A percentile compares a stretch with the other conserved stretches of the same genome.
Evolutionary conservation across 2,888 invertebrate species (phyloP).

Genomic region (Brachyptera putata): DNA sequence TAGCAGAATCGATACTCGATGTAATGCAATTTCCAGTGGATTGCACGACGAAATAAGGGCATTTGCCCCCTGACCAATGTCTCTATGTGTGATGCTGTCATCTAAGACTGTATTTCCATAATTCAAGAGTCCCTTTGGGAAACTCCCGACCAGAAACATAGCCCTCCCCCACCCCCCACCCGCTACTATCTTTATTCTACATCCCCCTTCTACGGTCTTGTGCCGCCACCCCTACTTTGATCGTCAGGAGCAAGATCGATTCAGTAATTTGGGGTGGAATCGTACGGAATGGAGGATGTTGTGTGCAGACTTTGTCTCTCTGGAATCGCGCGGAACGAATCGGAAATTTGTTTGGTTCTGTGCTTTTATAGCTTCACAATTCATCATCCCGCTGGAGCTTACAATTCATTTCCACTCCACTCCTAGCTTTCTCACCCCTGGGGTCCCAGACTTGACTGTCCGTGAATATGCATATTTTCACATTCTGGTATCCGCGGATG

Average conservation of each 20-base stretch:
- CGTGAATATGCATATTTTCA: no score
- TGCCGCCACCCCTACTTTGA: constrained; percentile 20
- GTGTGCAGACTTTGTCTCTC: constrained; percentile 19
- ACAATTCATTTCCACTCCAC: not conserved
- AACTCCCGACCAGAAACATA: not conserved
- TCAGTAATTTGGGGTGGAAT: constrained; percentile 27
- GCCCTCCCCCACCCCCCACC: no score
- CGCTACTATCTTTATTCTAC: constrained; percentile 1
- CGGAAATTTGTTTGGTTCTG: constrained; percentile 25
- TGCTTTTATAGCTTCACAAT: constrained; percentile 8
- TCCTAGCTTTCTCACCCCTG: no score
- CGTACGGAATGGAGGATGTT: constrained; percentile 3
- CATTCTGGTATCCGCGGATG: no score
- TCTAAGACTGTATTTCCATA: constrained; percentile 7
- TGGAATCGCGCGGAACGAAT: constrained; percentile 11
- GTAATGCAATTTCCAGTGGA: no score
- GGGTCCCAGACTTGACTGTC: no score
- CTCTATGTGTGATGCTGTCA: constrained; percentile 8
- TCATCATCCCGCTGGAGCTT: not conserved
- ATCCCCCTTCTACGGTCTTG: no score
- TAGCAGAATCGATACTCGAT: not conserved
- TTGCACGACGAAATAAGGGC: not conserved
- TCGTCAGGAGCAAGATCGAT: constrained; percentile 26
- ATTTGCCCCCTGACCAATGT: constrained; percentile 1
- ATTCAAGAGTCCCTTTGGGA: not conserved